phyloP scores from a whole-genome alignment of 1,140 invertebrate genomes.

The Meloidogyne exigua region DNA sequence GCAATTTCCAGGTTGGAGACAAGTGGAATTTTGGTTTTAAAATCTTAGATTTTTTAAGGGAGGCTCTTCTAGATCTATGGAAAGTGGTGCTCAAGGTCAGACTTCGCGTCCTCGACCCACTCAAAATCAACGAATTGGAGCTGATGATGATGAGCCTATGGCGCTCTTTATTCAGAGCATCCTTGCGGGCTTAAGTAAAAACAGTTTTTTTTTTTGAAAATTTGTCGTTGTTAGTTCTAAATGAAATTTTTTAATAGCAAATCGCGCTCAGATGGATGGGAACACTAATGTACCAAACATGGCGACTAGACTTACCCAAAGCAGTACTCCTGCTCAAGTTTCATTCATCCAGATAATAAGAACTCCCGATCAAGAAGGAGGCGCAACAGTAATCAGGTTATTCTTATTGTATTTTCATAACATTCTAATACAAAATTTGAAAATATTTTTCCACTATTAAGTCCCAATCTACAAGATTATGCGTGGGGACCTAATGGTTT shows the following conservation, averaged over 20 bases:
- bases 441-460: too few species aligned
- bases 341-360: neutral
- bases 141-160: neutral
- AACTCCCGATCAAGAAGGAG: neutral
- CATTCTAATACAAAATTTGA: neutral
- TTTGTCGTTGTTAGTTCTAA: neutral
- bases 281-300: neutral
- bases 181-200: neutral
- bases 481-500: constrained; percentile 7
- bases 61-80: neutral
- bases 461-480: neutral
- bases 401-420: neutral
- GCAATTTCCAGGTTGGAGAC: neutral
- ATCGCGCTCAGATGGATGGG: neutral
- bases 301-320: neutral
- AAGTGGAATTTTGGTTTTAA: neutral
- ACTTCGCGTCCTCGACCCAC: neutral
- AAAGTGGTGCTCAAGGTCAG: neutral
- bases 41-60: neutral
- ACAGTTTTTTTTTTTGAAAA: neutral
- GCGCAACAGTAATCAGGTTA: neutral
- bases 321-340: neutral
- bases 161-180: neutral
- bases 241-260: neutral
- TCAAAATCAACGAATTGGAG: neutral